Base-by-base conservation (phyloP, 53 echinoderm and acorn worm species). In the Hippasteria phrygiana region DNA sequence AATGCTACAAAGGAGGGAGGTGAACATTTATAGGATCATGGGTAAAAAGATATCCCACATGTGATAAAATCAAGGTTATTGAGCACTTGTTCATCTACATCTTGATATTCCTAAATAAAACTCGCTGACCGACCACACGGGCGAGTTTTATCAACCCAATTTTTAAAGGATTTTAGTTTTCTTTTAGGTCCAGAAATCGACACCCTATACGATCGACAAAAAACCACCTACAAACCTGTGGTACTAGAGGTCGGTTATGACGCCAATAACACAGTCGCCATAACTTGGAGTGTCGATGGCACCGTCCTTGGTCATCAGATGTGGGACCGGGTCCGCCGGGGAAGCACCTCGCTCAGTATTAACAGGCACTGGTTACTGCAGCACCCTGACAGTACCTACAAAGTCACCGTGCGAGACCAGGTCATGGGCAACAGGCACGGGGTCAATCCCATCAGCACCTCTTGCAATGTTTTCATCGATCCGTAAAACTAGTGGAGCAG, bases 361-460 rank as follows among this genome's bases (percentile, higher is more conserved):
- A 55, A 36, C 4, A 77, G 31, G 37, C 17, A 20, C 31, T 77
- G 77, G 77, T 18, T 77, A 32, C 20, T 18, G 53, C 34, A 54
- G 77, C 54, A 77, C 22, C 54, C 77, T 7, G 32, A 77, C n/a
- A 77, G 77, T 22, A 77, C 27, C 20, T 77, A 77, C 77, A 77
- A 51, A 55, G 77, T 77, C n/a, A 54, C 77, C 53, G 55, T 77
- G 55, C n/a, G 10, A 24, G 77, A 77, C 55, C 77, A 77, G 55
- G 53, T 26, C 35, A 34, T 77, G 34, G 37, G 55, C 8, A 35
- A n/a, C 27, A n/a, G 28, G 18, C 20, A 77, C 17, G 35, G 34
- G 14, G 55, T 55, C 77, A 77, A 77, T 41, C 77, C 77, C 39
- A 36, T 77, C 33, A 77, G 53, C 10, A 77, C 16, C n/a, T 77